These are phyloP conservation scores for Coturnix japonica DNA, from an alignment of 2,113 vertebrate genomes.

Conservation along the genomic window DNA sequence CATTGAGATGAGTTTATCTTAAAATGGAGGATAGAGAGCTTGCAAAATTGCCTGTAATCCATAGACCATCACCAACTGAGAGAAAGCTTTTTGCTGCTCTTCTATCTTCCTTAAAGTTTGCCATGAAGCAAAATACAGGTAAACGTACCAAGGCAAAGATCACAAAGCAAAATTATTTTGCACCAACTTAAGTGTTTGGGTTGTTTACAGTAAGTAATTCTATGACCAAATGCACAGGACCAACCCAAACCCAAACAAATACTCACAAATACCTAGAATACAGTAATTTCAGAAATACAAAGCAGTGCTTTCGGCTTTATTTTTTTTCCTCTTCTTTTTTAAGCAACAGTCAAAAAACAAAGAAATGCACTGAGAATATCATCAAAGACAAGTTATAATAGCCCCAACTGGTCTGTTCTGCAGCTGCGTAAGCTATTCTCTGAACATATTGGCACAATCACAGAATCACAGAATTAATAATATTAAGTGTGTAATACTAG, in stretches of 20 bases:
- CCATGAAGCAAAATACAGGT: background rate
- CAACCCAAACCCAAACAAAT: background rate
- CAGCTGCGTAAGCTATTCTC: background rate
- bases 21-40: background rate
- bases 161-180: background rate
- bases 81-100: background rate
- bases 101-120: background rate
- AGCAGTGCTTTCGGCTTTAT: background rate
- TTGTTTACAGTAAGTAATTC: background rate
- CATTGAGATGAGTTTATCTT: background rate
- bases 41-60: background rate
- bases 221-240: background rate
- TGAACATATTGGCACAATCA: accelerated
- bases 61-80: background rate
- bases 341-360: background rate
- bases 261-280: background rate
- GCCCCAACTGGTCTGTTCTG: background rate
- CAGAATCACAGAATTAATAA: too few relatives aligned
- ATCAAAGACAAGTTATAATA: background rate
- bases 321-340: background rate
- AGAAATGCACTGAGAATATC: background rate
- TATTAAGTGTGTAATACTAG: too few relatives aligned
- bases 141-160: background rate
- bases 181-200: background rate
- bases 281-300: background rate